Base-by-base conservation (phyloP, 2,113 vertebrate genomes). In the Grus americana region DNA sequence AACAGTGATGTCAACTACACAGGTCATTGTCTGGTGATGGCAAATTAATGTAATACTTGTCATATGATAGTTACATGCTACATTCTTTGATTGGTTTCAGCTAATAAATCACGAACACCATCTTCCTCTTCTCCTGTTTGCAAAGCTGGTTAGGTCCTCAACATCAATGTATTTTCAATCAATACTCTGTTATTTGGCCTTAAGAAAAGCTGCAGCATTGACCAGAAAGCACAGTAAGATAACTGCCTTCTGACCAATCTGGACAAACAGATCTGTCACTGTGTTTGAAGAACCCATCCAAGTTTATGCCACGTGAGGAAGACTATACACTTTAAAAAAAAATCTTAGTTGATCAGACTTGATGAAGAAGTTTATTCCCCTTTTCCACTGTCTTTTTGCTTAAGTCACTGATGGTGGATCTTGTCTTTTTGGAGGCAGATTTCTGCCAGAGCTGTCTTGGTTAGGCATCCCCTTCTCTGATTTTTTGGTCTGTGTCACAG, bases 131-230 rank as follows among this genome's bases (percentile, higher is more conserved):
- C n/a, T 44, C 15, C 44, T 30, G 6, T n/a, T 66, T 67, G 58
- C 61, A 79, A 75, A 66, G 58, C 27, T 79, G 44, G 11, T 84
- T 42, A 74, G 55, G n/a, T 80, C n/a, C 19, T 58, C 63, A 79
- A 86, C 19, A 68, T 83, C 67, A 95, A 59, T 36, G 62, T 73
- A 42, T 82, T 93, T 81, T 87, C 65, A 85, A 65, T 23, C 91
- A 83, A 52, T 93, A 78, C 63, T 46, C 36, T 68, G 12, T 73
- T 95, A 70, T 95, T 95, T 93, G 93, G 74, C 34, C 23, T 32
- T 47, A 30, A 68, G 89, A 66, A 95, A 73, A 95, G 50, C 79
- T 82, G 61, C 65, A 89, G 50, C 62, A 83, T 32, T 79, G 63
- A n/a, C 18, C 38, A 44, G 5, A 44, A 82, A 88, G 5, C 32